Percentiles rank a stretch among this genome's conserved stretches.
Conservation (phyloP, 2,113 vertebrate genomes). For the Macheiramphus alcinus region DNA sequence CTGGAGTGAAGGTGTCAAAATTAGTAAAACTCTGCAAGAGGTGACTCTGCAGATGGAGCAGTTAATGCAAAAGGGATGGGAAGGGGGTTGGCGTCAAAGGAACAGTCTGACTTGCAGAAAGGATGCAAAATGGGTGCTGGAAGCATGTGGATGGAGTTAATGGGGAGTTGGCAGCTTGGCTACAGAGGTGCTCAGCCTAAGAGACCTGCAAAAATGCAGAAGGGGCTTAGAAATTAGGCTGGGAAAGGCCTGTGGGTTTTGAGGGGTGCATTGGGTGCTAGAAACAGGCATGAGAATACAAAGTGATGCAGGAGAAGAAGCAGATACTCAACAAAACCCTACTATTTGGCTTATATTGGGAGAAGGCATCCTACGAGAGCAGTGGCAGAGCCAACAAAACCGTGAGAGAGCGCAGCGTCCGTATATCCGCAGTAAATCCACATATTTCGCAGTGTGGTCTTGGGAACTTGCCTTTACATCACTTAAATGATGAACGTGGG, state of each 20-base stretch:
- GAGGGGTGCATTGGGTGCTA: not conserved
- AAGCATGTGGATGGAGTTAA: not conserved
- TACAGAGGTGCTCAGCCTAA: not conserved
- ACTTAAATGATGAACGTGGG: too few species aligned
- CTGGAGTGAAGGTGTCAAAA: not conserved
- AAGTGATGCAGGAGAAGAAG: not conserved
- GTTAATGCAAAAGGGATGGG: not conserved
- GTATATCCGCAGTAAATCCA: rapidly evolving
- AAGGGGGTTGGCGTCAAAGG: not conserved
- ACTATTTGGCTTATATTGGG: not conserved
- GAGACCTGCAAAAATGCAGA: not conserved
- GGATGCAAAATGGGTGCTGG: not conserved
- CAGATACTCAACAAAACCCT: not conserved
- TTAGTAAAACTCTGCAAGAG: not conserved
- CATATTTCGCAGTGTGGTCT: rapidly evolving
- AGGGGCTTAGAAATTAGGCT: not conserved
- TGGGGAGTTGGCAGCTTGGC: not conserved
- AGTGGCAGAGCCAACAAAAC: not conserved
- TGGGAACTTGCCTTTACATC: not conserved
- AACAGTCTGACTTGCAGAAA: not conserved
- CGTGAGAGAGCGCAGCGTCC: rapidly evolving
- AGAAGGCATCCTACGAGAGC: not conserved
- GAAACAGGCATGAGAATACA: not conserved
- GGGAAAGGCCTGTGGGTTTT: not conserved
- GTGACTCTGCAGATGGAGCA: not conserved